Conservation (phyloP, 2,113 vertebrate species). For the Pomatorhinus ruficollis region DNA sequence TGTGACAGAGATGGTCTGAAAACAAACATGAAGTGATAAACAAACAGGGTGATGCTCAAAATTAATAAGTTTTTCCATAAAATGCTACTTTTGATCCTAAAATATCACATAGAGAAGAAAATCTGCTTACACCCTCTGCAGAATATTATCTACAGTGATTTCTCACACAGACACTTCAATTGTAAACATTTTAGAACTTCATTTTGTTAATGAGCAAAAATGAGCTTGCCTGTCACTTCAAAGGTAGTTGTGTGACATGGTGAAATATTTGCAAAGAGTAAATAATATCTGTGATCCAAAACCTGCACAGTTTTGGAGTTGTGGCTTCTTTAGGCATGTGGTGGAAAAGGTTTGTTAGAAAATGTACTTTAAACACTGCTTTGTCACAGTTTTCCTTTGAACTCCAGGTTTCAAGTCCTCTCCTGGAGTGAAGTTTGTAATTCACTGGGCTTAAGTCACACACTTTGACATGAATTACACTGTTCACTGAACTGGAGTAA, state of each 20-base stretch:
- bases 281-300: neutral
- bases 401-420: neutral
- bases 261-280: neutral
- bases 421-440: constrained; percentile 10
- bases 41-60: neutral
- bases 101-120: neutral
- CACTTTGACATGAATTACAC: constrained; percentile 21
- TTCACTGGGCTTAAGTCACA: neutral
- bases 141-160: neutral
- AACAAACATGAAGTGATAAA: neutral
- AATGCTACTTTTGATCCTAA: neutral
- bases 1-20: neutral
- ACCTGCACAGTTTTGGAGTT: neutral
- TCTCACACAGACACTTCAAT: neutral
- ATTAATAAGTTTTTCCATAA: neutral
- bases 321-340: neutral
- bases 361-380: neutral
- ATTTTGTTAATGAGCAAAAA: neutral
- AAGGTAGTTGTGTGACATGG: neutral
- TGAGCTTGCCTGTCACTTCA: neutral
- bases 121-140: neutral
- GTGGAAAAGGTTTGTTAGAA: neutral
- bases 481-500: constrained; percentile 26
- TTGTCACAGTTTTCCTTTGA: neutral
- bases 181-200: neutral